phyloP scores from a whole-genome alignment of 2,888 invertebrate genomes.

The Erpobdella octoculata region DNA sequence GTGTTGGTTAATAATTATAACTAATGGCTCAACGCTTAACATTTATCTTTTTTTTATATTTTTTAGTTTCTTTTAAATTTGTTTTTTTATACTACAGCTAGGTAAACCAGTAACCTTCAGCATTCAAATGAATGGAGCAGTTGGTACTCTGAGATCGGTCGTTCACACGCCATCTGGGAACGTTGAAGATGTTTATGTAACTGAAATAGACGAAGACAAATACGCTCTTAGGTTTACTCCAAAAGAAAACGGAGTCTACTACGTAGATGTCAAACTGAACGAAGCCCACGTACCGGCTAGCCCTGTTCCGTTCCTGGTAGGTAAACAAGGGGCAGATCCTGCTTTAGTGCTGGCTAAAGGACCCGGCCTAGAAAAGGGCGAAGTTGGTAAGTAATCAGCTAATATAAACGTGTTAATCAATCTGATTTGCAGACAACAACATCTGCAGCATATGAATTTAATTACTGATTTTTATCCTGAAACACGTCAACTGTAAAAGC shows the following conservation, averaged over 20 bases:
- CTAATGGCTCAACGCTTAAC: too few relatives aligned
- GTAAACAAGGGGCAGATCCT: constrained; percentile 81
- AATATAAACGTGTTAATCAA: background rate
- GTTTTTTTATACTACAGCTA: constrained; percentile 41
- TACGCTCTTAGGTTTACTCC: constrained; percentile 56
- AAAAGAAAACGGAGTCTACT: constrained; percentile 73
- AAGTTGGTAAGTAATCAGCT: constrained; percentile 29
- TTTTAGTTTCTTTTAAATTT: too few relatives aligned
- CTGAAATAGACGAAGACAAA: constrained; percentile 56
- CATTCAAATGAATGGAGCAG: constrained; percentile 82
- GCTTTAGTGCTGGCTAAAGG: constrained; percentile 54
- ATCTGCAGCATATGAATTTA: too few relatives aligned
- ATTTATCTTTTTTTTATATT: too few relatives aligned
- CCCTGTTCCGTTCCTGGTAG: constrained; percentile 76
- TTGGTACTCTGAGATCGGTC: constrained; percentile 51
- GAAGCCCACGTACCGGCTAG: constrained; percentile 94
- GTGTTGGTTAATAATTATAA: background rate
- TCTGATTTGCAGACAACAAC: too few relatives aligned
- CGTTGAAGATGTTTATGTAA: constrained; percentile 85
- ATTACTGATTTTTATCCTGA: too few relatives aligned
- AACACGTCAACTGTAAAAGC: too few relatives aligned
- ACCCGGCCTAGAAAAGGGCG: constrained; percentile 44
- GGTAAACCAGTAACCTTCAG: constrained; percentile 89
- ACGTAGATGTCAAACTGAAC: constrained; percentile 80
- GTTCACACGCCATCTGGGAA: constrained; percentile 66